Percentiles rank a stretch among this genome's conserved stretches.
Conservation (phyloP, 2,888 invertebrate species). For the Dicranocentrus wangi region DNA sequence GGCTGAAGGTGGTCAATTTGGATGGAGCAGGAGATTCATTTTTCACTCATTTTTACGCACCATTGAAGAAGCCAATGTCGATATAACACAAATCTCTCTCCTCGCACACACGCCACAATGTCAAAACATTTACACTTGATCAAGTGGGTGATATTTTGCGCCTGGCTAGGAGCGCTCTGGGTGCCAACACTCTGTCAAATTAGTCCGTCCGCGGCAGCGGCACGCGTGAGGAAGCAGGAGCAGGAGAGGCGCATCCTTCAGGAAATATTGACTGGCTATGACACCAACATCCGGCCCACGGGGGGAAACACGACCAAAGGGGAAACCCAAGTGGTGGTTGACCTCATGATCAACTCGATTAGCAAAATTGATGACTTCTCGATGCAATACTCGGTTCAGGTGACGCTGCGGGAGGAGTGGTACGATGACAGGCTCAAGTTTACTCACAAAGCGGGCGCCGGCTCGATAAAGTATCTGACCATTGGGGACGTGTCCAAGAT, state of each 20-base stretch:
- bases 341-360: slow-evolving; percentile 96
- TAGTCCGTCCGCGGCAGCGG: too few species aligned
- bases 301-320: slow-evolving; percentile 78
- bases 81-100: slow-evolving; percentile 14
- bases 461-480: slow-evolving; percentile 49
- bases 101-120: too few species aligned
- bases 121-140: slow-evolving; percentile 42
- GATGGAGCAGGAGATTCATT: too few species aligned
- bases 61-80: not conserved
- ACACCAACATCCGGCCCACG: slow-evolving; percentile 92
- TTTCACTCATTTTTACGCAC: not conserved
- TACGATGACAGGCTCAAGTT: slow-evolving; percentile 52
- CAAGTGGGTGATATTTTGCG: slow-evolving; percentile 32
- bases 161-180: not conserved
- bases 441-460: slow-evolving; percentile 24
- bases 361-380: slow-evolving; percentile 99
- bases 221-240: too few species aligned
- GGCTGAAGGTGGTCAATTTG: not conserved
- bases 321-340: slow-evolving; percentile 91
- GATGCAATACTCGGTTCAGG: slow-evolving; percentile 80
- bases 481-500: slow-evolving; percentile 48
- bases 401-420: slow-evolving; percentile 61
- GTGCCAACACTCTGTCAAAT: slow-evolving; percentile 24
- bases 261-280: slow-evolving; percentile 92
- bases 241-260: slow-evolving; percentile 78